phyloP scores from a whole-genome alignment of 2,797 vertebrate genomes.

The Taenioides sp. region DNA sequence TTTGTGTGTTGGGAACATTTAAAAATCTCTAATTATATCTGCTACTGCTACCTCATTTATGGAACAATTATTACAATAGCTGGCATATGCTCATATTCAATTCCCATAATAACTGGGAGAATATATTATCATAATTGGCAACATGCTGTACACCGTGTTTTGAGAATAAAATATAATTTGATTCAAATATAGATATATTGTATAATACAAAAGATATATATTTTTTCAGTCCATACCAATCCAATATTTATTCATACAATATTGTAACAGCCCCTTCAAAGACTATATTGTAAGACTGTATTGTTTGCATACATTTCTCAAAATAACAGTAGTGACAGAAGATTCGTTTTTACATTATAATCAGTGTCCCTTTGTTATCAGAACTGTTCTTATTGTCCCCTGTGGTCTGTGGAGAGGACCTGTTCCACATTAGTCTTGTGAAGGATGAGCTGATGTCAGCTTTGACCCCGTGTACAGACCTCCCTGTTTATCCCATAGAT shows the following conservation, averaged over 20 bases:
- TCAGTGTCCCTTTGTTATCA: conserved; percentile 9
- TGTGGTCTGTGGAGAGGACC: conserved; percentile 6
- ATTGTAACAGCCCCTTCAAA: too few relatives aligned
- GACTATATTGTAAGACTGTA: too few relatives aligned
- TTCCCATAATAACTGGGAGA: background rate
- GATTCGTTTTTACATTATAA: background rate
- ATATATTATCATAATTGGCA: background rate
- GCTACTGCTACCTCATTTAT: background rate
- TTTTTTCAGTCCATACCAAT: too few relatives aligned
- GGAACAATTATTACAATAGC: background rate
- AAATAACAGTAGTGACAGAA: too few relatives aligned
- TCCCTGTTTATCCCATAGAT: conserved; percentile 50
- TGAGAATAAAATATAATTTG: background rate
- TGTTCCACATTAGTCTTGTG: conserved; percentile 27
- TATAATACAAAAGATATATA: too few relatives aligned
- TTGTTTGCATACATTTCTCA: too few relatives aligned
- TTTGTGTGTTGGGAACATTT: background rate
- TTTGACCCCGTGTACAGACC: conserved; percentile 57
- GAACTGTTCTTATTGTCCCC: background rate
- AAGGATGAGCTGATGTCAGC: conserved; percentile 29
- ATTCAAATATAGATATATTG: too few relatives aligned
- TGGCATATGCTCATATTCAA: background rate
- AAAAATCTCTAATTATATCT: background rate
- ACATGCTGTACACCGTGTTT: too few relatives aligned
- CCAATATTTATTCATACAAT: too few relatives aligned